Base-by-base conservation (phyloP, 2,113 vertebrate genomes). In the Litocranius walleri region DNA sequence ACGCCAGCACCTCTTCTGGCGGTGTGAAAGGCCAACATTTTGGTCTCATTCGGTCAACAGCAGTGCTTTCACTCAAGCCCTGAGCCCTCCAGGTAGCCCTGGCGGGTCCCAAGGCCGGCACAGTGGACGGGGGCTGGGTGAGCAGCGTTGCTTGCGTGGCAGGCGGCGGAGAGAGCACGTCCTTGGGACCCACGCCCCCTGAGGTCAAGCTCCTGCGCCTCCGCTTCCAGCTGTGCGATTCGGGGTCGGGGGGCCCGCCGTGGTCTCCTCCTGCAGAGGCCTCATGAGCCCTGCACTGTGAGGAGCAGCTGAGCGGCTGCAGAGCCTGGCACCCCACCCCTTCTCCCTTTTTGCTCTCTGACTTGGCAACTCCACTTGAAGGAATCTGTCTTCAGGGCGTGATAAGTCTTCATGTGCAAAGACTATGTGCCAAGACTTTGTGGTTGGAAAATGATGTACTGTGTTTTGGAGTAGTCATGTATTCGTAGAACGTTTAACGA, bases 301-400 rank as follows among this genome's bases (percentile, higher is more conserved):
- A 13, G 78, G 33, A 48, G 59, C 48, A 16, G 27, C 43, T 48
- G 77, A 9, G 14, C 0, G 36, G 21, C 67, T 6, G 27, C 85
- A 1, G 14, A 4, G 43, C 29, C 88, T 36, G n/a, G 1, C 0
- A 2, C 14, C 8, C 30, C 2, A 3, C 11, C 21, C 7, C 30
- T 14, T 27, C 21, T 88, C 45, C 62, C 21, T 15, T 56, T 61
- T 25, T 15, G 21, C 13, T 30, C 74, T 87, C 62, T 15, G 33
- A 45, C 33, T 85, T 33, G 83, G 61, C 54, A 48, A 0, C 87
- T 56, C 30, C 25, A 40, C 45, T 7, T 33, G 12, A 61, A 54
- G 57, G 52, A 71, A 7, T 54, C 27, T 56, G 8, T 89, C 23
- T 15, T 45, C 27, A 54, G 23, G 90, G 56, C 3, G 6, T 2